Evolutionary conservation across 2,888 invertebrate genomes (phyloP), one percentile per base, ranked within the genome.

Genomic region (Melinaea marsaeus): DNA sequence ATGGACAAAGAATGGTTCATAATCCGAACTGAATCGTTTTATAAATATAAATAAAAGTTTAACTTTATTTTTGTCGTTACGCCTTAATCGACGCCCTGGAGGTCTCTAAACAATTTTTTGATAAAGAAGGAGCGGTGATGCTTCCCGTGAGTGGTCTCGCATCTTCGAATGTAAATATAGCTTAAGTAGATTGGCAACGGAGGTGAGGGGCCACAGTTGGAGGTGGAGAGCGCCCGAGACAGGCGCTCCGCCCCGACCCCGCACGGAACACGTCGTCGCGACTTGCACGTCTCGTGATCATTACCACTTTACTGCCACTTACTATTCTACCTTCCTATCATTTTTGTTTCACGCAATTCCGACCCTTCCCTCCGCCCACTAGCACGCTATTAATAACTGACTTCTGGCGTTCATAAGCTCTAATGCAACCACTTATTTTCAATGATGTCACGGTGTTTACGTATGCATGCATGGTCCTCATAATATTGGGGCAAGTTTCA

Each of bases 251-350:
- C 79, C 74, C 71, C 74, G 79, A 87, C 88, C 89, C 90, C 90
- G 90, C 90, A 90, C 90, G 90, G 90, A 90, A 90, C 90, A 90
- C 90, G 62, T 59, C 83, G 76, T 75, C 83, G 83, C 81, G 83
- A 84, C 79, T 80, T 81, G 86, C 86, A 86, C 86, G 82, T 84
- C 75, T 84, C 79, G 83, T 76, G 83, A 81, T 85, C 88, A 86
- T 88, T 81, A 86, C 87, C 81, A 88, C 88, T 88, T 84, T 86
- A 88, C 89, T 87, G 80, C 83, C 84, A 89, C 86, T 82, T 78
- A 88, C 88, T 87, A 75, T 86, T 84, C 78, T 82, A 76, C 84
- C 86, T 85, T 85, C 85, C 87, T 85, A 79, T 84, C 83, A 86
- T 76, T 82, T 82, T 84, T 83, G 79, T 85, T 85, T 85, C 82